Percentiles rank a stretch among this genome's conserved stretches.
Conservation (phyloP, 2,888 invertebrate species). For the Epinotia brunnichana region DNA sequence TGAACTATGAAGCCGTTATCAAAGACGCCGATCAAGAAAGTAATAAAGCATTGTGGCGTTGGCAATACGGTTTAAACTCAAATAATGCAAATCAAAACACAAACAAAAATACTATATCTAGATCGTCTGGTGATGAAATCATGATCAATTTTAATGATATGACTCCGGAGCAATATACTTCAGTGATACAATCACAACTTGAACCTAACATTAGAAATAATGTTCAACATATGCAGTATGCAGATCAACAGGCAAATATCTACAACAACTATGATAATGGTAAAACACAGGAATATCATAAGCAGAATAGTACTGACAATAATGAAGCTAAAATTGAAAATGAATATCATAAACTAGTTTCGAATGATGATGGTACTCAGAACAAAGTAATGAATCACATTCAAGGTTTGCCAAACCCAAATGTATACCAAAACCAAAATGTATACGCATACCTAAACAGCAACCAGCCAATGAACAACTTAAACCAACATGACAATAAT, state of each 20-base stretch:
- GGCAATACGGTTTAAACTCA: conserved; percentile 75
- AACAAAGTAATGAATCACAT: conserved; percentile 24
- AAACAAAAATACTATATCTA: conserved; percentile 73
- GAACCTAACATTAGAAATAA: conserved; percentile 53
- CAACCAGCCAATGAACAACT: conserved; percentile 30
- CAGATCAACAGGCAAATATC: conserved; percentile 10
- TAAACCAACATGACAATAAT: conserved; percentile 43
- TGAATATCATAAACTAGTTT: conserved; percentile 2
- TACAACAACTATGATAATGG: conserved; percentile 9
- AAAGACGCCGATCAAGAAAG: conserved; percentile 70
- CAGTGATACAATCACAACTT: conserved; percentile 68
- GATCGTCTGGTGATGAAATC: conserved; percentile 74
- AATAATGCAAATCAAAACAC: conserved; percentile 59
- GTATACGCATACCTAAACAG: conserved; percentile 14
- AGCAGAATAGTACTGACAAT: conserved; percentile 19
- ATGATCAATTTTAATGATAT: conserved; percentile 77
- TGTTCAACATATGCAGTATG: conserved; percentile 26
- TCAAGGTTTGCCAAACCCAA: conserved; percentile 18
- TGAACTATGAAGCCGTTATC: conserved; percentile 72
- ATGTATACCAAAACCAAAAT: conserved; percentile 32
- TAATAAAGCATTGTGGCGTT: conserved; percentile 75
- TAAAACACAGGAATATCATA: conserved; percentile 4
- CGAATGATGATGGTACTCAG: conserved; percentile 10
- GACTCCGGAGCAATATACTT: conserved; percentile 74
- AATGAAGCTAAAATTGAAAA: background rate